These are phyloP conservation scores for Lucifuga dentata DNA, from an alignment of 2,113 vertebrate genomes.

Conservation along the genomic window DNA sequence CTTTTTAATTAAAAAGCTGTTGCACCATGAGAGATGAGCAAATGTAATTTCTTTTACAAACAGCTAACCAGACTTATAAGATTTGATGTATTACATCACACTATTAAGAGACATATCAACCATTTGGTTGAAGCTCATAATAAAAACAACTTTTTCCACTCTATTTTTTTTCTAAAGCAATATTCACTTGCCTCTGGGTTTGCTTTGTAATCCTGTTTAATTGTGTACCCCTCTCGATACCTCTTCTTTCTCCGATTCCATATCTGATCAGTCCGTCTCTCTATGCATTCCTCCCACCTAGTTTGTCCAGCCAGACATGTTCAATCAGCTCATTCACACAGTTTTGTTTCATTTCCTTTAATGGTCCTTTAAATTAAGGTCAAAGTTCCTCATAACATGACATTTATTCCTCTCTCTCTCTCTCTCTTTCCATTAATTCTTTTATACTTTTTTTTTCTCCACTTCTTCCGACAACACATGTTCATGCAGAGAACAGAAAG, in stretches of 20 bases:
- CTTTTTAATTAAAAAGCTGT: too few relatives aligned
- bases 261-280: constrained; percentile 61
- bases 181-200: constrained; percentile 73
- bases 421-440: constrained; percentile 30
- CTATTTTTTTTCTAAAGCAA: too few relatives aligned
- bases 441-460: constrained; percentile 8
- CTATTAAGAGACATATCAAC: too few relatives aligned
- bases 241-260: constrained; percentile 74
- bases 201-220: constrained; percentile 83
- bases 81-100: too few relatives aligned
- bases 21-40: too few relatives aligned
- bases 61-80: too few relatives aligned
- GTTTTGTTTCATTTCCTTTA: constrained; percentile 61
- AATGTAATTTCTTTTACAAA: too few relatives aligned
- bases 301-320: constrained; percentile 41
- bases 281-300: constrained; percentile 17
- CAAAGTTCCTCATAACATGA: constrained; percentile 6
- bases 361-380: constrained; percentile 39
- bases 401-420: constrained; percentile 30
- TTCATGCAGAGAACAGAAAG: constrained; percentile 32
- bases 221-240: constrained; percentile 62
- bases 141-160: too few relatives aligned
- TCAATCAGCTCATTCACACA: constrained; percentile 50
- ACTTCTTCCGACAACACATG: constrained; percentile 39
- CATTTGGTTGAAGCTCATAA: too few relatives aligned